Conservation (phyloP, 2,888 invertebrate species). For the Caradrina kadenii region DNA sequence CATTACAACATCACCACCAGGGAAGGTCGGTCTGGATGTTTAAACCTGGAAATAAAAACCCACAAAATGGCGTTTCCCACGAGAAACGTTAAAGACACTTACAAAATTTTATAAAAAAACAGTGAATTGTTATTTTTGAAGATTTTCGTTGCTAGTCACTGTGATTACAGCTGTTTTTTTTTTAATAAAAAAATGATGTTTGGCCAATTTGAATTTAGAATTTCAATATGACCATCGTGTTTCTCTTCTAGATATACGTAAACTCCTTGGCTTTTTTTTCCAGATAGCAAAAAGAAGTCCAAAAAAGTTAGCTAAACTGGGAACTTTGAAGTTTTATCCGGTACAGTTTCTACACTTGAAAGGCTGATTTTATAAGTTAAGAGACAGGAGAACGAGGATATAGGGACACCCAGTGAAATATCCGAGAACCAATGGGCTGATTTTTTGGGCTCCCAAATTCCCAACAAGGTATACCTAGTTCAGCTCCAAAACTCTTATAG, state of each 20-base stretch:
- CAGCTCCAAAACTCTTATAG: too few species aligned
- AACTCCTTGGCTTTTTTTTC: background rate
- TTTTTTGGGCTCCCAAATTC: too few species aligned
- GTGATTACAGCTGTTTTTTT: conserved; percentile 18
- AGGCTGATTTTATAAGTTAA: too few species aligned
- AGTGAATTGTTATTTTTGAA: conserved; percentile 17
- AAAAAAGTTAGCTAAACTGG: too few species aligned
- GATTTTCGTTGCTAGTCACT: conserved; percentile 17
- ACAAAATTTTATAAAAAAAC: conserved; percentile 45
- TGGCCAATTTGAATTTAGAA: conserved; percentile 11
- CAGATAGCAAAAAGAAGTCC: background rate
- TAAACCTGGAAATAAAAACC: background rate
- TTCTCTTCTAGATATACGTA: conserved; percentile 13
- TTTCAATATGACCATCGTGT: conserved; percentile 11
- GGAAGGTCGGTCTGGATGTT: background rate
- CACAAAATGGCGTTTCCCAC: too few species aligned
- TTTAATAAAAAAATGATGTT: conserved; percentile 27
- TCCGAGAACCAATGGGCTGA: too few species aligned
- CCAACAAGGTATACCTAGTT: too few species aligned
- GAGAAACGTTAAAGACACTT: conserved; percentile 14
- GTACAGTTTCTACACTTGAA: too few species aligned
- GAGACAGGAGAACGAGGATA: too few species aligned
- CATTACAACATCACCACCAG: background rate
- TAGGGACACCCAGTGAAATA: too few species aligned
- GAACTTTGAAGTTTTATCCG: too few species aligned